Evolutionary conservation across 2,113 vertebrate genomes (phyloP).

Genomic region (Dryoscopus gambensis): DNA sequence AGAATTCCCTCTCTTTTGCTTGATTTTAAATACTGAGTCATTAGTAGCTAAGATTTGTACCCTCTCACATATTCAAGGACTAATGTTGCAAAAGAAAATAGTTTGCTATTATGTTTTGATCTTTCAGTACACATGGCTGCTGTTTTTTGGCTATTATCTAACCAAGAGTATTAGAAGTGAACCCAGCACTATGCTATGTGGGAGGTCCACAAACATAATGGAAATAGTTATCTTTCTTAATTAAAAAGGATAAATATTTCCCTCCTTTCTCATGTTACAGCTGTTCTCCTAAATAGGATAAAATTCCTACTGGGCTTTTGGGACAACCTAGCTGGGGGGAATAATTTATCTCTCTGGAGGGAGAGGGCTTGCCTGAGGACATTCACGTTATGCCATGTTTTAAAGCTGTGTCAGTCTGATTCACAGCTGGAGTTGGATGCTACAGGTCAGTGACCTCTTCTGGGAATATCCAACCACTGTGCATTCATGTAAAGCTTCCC

Average conservation of each 20-base stretch:
- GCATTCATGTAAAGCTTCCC: neutral
- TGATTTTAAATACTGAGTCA: slow-evolving; percentile 28
- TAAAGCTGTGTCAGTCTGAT: neutral
- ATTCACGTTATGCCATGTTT: neutral
- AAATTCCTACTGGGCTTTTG: slow-evolving; percentile 5
- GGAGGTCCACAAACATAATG: slow-evolving; percentile 33
- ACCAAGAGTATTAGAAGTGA: neutral
- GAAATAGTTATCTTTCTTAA: slow-evolving; percentile 46
- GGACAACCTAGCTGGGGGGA: neutral
- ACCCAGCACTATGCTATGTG: neutral
- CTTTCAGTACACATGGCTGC: neutral
- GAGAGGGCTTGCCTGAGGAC: neutral
- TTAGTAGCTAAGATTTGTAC: neutral
- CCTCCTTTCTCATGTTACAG: slow-evolving; percentile 24
- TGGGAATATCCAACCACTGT: neutral
- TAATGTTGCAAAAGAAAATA: neutral
- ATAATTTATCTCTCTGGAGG: neutral
- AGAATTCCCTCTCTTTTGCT: neutral
- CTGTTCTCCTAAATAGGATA: neutral
- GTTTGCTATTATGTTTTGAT: neutral
- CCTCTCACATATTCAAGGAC: neutral
- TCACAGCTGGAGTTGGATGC: neutral
- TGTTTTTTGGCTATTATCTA: neutral
- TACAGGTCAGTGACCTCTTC: neutral
- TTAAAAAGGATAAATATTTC: slow-evolving; percentile 47